Evolutionary conservation across 2,113 vertebrate genomes (phyloP).

Genomic region (Oryctolagus cuniculus): mOryCun1.1 NC_091432.1:111511001-111511500

Average conservation of each 20-base stretch:
- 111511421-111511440: conserved; percentile 80
- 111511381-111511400: conserved; percentile 87
- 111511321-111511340: conserved; percentile 63
- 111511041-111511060: conserved; percentile 90
- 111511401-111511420: conserved; percentile 89
- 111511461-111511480: conserved; percentile 84
- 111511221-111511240: conserved; percentile 69
- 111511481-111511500: conserved; percentile 74
- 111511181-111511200: conserved; percentile 80
- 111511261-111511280: conserved; percentile 72
- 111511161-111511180: conserved; percentile 63
- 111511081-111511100: conserved; percentile 88
- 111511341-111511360: conserved; percentile 87
- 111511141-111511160: conserved; percentile 35
- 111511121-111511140: conserved; percentile 85
- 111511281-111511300: conserved; percentile 51
- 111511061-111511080: conserved; percentile 86
- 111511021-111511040: conserved; percentile 94
- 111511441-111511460: conserved; percentile 78
- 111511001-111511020: conserved; percentile 94
- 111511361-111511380: conserved; percentile 83
- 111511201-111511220: conserved; percentile 58
- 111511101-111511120: conserved; percentile 86
- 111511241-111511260: conserved; percentile 72
- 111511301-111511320: conserved; percentile 69